Evolutionary conservation across 2,113 vertebrate species (phyloP).

Genomic region (Myotis davidii): DNA sequence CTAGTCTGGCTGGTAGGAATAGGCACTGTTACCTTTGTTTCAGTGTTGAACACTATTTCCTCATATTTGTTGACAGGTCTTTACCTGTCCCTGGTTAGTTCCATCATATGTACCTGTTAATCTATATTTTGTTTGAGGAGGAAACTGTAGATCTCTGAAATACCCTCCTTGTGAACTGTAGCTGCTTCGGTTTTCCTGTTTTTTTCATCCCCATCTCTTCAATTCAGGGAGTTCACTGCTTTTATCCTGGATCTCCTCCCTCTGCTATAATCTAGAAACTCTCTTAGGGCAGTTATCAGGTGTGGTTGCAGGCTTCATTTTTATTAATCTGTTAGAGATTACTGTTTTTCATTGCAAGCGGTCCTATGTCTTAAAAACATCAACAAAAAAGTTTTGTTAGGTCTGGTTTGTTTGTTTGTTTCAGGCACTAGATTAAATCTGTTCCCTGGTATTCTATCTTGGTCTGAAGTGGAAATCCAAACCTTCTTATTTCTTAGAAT

Average conservation of each 20-base stretch:
- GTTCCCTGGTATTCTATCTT: neutral
- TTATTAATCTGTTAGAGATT: neutral
- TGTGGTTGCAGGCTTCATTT: neutral
- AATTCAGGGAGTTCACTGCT: neutral
- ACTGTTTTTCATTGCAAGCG: neutral
- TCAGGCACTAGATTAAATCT: neutral
- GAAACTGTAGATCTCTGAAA: neutral
- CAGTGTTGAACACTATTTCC: neutral
- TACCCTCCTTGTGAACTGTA: neutral
- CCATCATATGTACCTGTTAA: neutral
- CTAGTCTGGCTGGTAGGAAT: neutral
- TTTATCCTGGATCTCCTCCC: neutral
- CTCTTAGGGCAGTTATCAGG: neutral
- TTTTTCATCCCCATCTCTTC: neutral
- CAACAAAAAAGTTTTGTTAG: neutral
- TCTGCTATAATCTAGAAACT: neutral
- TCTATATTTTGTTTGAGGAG: neutral
- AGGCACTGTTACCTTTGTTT: neutral
- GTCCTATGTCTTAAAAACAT: slow-evolving; percentile 10
- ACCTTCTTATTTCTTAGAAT: neutral
- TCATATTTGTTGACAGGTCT: neutral
- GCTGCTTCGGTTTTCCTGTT: neutral
- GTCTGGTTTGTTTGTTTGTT: neutral
- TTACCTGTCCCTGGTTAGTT: neutral
- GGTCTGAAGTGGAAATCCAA: neutral